A percentile compares a stretch with the other conserved stretches of the same genome.
Evolutionary conservation across 2,113 vertebrate species (phyloP).

Genomic region (Elephantulus edwardii): DNA sequence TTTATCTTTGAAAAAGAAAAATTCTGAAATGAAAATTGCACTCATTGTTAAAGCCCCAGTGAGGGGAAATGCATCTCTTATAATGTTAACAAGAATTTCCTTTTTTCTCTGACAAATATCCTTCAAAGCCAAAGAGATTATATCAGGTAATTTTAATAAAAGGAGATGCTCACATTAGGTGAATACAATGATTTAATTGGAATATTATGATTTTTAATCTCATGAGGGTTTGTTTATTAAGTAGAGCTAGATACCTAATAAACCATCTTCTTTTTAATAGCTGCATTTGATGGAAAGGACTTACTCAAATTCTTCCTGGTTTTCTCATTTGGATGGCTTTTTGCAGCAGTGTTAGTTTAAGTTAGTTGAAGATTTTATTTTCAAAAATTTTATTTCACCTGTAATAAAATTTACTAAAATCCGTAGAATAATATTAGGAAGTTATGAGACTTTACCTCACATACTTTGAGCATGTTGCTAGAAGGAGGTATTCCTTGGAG

Average conservation of each 20-base stretch:
- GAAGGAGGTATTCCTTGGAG: no score
- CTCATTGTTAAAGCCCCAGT: conserved; percentile 10
- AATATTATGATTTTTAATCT: conserved; percentile 58
- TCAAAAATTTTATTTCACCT: conserved; percentile 20
- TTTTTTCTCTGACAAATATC: conserved; percentile 10
- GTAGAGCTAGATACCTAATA: conserved; percentile 35
- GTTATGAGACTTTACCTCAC: no score
- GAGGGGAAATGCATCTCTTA: conserved; percentile 25
- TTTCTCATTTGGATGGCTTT: conserved; percentile 17
- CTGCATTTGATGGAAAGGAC: background rate
- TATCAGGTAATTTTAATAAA: conserved; percentile 52
- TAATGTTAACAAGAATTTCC: background rate
- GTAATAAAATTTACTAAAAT: background rate
- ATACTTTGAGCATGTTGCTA: no score
- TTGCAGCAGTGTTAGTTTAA: background rate
- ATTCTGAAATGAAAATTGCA: conserved; percentile 34
- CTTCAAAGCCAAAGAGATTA: conserved; percentile 18
- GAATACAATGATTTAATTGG: conserved; percentile 36
- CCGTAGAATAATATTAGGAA: background rate
- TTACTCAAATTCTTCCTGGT: background rate
- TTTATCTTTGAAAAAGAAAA: conserved; percentile 38
- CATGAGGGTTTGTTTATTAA: conserved; percentile 51
- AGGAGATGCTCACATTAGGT: conserved; percentile 21
- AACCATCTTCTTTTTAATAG: conserved; percentile 24
- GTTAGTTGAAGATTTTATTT: background rate